A percentile compares a stretch with the other conserved stretches of the same genome.
phyloP scores from a whole-genome alignment of 23 tunicate genomes.

The Phallusia fumigata region DNA sequence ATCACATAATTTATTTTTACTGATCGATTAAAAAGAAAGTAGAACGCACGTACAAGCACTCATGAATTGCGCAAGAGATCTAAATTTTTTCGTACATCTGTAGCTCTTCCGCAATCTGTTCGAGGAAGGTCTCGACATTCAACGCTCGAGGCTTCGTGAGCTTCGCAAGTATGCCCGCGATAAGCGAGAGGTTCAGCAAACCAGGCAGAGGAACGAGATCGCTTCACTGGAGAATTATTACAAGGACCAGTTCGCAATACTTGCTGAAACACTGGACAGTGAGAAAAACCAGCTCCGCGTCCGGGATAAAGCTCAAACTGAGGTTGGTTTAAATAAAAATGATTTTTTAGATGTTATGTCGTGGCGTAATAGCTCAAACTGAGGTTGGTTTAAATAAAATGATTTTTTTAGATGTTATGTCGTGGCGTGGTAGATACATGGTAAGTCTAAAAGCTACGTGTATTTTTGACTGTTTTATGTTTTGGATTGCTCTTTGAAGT shows the following conservation, averaged over 20 bases:
- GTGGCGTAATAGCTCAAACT: constrained; percentile 39
- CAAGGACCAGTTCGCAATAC: constrained; percentile 83
- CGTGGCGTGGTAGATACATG: not conserved
- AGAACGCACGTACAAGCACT: no score
- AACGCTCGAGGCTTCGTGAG: constrained; percentile 66
- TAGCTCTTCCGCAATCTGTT: constrained; percentile 91
- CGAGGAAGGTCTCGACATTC: constrained; percentile 89
- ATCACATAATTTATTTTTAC: no score
- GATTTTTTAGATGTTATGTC: no score
- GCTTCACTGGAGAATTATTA: constrained; percentile 89
- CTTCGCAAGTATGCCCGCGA: constrained; percentile 82
- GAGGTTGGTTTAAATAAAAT: constrained; percentile 24
- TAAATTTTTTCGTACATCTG: not conserved
- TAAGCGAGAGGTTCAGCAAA: constrained; percentile 70
- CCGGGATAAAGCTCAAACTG: constrained; percentile 70
- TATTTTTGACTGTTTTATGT: no score
- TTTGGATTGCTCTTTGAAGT: no score
- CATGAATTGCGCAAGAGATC: no score
- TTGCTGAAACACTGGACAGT: constrained; percentile 76
- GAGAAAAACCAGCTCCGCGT: constrained; percentile 59
- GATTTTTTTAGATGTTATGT: no score
- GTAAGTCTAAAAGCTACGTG: no score
- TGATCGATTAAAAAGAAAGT: no score
- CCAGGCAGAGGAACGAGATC: constrained; percentile 74
- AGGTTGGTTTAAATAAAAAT: constrained; percentile 22